Base-by-base conservation (phyloP, 2,888 invertebrate genomes). In the Blastobasis adustella region DNA sequence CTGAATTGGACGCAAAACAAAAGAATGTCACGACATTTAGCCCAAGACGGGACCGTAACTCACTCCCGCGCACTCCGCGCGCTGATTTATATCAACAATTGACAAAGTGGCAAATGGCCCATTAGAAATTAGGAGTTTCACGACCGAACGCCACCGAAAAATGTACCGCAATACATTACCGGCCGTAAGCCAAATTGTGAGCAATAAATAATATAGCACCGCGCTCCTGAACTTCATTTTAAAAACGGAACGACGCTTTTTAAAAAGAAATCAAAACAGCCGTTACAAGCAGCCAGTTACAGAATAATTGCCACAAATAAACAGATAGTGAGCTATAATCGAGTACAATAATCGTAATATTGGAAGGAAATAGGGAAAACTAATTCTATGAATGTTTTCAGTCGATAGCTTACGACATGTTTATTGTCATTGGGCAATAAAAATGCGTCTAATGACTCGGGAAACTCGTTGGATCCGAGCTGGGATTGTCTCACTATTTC, bases 51-150 rank as follows among this genome's bases (percentile, higher is more conserved):
- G 66, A 69, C 71, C 66, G 76, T 87, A 82, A 84, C 73, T 87
- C 84, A 85, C 68, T 58, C 64, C 67, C 64, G 66, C 64, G 69
- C 66, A 70, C 75, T 69, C 67, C 60, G 79, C 82, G 87, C 68
- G 61, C 80, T 82, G 87, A 89, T 89, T 89, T 89, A 89, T 89
- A 79, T 83, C 67, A 65, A 86, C 88, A 87, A 89, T 89, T 87
- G 89, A 89, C 89, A 88, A 89, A 89, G 86, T 89, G 88, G 89
- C 82, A 87, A 88, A 88, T 89, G 85, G 86, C 60, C 87, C 87
- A 89, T 89, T 88, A 89, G 87, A 88, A 89, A 88, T 89, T 87
- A 88, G 82, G 76, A 83, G 81, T 76, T 79, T 66, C 69, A 65
- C 66, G 73, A 70, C 67, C 66, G 62, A 64, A 69, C 65, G 67